Evolutionary conservation across 2,797 vertebrate genomes (phyloP).

Genomic region (Sebastes dallii): DNA sequence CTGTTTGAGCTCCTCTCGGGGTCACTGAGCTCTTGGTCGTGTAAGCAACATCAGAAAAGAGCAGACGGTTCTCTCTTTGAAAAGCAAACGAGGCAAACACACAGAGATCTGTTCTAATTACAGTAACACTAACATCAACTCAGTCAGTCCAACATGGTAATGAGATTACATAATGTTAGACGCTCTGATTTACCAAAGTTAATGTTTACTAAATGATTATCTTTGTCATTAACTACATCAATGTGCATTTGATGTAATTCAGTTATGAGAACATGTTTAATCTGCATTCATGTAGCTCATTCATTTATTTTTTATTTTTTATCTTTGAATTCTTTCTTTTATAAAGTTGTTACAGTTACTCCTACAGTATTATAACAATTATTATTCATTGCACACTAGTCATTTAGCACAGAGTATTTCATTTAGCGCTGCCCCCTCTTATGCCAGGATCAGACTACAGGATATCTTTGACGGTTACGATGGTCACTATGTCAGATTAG

Average conservation of each 20-base stretch:
- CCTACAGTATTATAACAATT: neutral
- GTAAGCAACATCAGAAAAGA: constrained; percentile 29
- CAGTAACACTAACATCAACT: neutral
- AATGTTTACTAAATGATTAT: neutral
- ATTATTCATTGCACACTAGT: neutral
- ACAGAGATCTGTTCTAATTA: neutral
- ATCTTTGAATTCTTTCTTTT: neutral
- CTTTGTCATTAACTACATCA: neutral
- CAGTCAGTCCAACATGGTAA: neutral
- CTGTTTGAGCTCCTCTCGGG: constrained; percentile 23
- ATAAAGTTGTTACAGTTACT: neutral
- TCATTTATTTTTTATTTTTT: neutral
- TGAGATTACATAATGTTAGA: neutral
- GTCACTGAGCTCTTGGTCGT: constrained; percentile 47
- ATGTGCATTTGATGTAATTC: neutral
- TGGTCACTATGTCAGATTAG: too few species aligned
- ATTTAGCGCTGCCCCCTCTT: neutral
- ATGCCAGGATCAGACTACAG: too few species aligned
- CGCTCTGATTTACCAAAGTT: neutral
- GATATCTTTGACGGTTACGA: too few species aligned
- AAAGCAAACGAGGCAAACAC: neutral
- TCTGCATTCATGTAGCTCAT: too few species aligned
- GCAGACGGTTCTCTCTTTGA: constrained; percentile 24
- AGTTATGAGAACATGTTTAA: neutral
- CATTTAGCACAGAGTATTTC: neutral